Conservation (phyloP, 2,113 vertebrate species). For the Campylomormyrus tamandua region DNA sequence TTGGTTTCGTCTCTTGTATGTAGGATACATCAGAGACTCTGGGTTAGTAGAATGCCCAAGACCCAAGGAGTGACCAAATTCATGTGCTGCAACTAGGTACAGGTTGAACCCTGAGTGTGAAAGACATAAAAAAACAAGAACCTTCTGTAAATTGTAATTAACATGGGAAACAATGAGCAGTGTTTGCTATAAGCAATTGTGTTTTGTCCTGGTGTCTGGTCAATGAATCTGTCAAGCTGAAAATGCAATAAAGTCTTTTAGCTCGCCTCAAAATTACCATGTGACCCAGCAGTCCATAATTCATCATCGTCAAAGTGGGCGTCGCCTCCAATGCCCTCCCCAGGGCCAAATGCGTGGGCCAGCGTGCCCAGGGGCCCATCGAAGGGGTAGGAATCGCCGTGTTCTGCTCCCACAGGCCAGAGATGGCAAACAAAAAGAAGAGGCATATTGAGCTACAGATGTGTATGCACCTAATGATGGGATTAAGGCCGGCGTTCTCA, state of each 20-base stretch:
- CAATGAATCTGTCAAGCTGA: not conserved
- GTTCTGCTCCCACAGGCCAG: constrained; percentile 51
- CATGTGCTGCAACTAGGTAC: constrained; percentile 64
- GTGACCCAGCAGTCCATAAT: constrained; percentile 62
- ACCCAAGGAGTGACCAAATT: constrained; percentile 77
- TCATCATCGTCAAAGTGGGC: constrained; percentile 83
- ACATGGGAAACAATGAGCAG: not conserved
- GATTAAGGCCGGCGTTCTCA: not conserved
- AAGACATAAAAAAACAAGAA: not conserved
- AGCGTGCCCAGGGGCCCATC: constrained; percentile 77
- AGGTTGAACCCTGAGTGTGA: constrained; percentile 61
- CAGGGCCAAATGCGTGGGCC: constrained; percentile 87
- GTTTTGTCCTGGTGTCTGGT: not conserved
- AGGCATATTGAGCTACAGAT: not conserved
- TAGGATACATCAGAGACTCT: constrained; percentile 71
- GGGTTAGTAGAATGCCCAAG: constrained; percentile 65
- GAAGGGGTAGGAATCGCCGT: constrained; percentile 78
- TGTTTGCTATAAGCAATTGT: not conserved
- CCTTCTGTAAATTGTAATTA: not conserved
- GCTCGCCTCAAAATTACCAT: constrained; percentile 46
- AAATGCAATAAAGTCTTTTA: not conserved
- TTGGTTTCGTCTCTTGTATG: constrained; percentile 42
- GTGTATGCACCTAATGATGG: not conserved
- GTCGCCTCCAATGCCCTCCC: constrained; percentile 72
- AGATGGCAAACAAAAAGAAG: not conserved